Evolutionary conservation across 2,797 vertebrate genomes (phyloP).

Genomic region (Balearica regulorum): DNA sequence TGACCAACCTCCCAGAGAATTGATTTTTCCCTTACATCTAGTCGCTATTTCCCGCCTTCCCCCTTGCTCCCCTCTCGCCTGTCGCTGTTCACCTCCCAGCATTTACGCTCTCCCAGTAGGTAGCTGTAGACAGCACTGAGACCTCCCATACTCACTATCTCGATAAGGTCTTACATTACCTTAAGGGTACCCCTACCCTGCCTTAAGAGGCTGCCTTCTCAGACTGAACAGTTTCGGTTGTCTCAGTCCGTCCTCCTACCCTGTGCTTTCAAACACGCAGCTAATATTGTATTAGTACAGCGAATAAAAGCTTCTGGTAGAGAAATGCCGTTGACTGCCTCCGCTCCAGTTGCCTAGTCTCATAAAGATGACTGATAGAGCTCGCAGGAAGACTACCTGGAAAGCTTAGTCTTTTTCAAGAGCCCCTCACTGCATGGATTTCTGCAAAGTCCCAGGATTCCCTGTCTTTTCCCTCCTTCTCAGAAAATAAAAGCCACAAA

Average conservation of each 20-base stretch:
- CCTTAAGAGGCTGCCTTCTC: neutral
- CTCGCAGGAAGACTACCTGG: neutral
- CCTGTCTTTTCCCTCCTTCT: neutral
- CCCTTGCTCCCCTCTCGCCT: neutral
- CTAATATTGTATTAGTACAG: accelerated
- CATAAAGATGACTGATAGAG: neutral
- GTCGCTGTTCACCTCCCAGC: neutral
- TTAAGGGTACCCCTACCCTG: neutral
- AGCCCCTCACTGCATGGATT: neutral
- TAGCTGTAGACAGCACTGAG: neutral
- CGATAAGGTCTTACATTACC: accelerated
- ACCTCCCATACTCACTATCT: neutral
- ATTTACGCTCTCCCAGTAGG: neutral
- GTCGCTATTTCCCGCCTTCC: neutral
- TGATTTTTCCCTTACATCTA: neutral
- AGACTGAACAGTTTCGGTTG: neutral
- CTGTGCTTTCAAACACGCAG: neutral
- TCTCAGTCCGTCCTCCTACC: neutral
- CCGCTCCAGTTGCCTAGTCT: neutral
- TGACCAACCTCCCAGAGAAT: neutral
- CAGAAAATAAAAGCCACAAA: neutral
- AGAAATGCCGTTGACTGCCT: neutral
- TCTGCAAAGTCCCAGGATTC: neutral
- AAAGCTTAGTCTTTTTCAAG: neutral
- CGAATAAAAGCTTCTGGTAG: neutral